Conservation (phyloP, 2,797 vertebrate species). For the Rhinoraja longicauda region DNA sequence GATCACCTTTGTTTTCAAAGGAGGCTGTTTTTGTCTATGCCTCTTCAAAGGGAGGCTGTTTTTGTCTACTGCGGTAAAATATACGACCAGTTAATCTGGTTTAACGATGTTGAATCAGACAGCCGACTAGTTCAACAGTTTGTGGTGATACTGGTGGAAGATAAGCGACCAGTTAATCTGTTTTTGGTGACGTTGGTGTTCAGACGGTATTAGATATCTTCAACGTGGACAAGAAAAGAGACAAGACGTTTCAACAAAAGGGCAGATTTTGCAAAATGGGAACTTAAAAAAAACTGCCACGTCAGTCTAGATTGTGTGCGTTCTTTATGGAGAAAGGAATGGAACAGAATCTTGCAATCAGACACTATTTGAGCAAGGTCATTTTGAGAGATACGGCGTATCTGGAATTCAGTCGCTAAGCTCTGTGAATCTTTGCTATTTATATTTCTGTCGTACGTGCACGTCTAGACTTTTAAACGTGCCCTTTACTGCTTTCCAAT, state of each 20-base stretch:
- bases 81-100: background rate
- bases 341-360: background rate
- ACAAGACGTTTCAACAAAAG: background rate
- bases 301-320: background rate
- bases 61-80: background rate
- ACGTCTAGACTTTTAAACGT: background rate
- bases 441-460: background rate
- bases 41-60: background rate
- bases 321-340: background rate
- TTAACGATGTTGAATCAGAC: too few relatives aligned
- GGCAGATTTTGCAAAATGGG: background rate
- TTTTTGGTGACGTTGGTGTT: background rate
- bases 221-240: background rate
- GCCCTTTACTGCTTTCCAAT: background rate
- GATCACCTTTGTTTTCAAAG: background rate
- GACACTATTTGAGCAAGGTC: background rate
- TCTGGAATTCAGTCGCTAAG: background rate
- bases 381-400: background rate
- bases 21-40: too few relatives aligned
- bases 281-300: background rate
- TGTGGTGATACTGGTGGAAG: background rate
- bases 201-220: background rate
- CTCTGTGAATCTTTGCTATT: too few relatives aligned
- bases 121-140: background rate
- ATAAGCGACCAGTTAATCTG: too few relatives aligned